Base-by-base conservation (phyloP, 2,113 vertebrate genomes). In the Fukomys damarensis region DNA sequence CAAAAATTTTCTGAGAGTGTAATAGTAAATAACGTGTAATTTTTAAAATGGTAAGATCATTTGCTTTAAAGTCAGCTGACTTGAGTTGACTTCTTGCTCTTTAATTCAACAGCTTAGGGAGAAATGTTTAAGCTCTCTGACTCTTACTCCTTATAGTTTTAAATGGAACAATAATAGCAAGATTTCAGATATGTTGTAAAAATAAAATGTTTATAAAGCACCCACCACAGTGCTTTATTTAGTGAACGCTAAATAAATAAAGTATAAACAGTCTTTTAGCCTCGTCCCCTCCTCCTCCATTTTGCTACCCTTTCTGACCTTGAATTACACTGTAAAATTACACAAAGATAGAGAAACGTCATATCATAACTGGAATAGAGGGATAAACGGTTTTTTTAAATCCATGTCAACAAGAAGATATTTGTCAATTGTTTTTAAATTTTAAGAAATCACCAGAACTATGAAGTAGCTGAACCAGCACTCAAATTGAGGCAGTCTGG, bases 121-220 rank as follows among this genome's bases (percentile, higher is more conserved):
- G 77, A 92, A 41, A 28, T 41, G 72, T 72, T 93, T 79, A 90
- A 79, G 30, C 54, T 90, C 76, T 87, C 41, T 86, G 49, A 58
- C 46, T 35, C 41, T 59, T 74, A 58, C 7, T 76, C 17, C 61
- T 43, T 28, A 70, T 85, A 12, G 26, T 92, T 41, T 91, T 93
- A 81, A 91, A 76, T 66, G 35, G 56, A 19, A 9, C 32, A 41
- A 82, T 91, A 49, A 58, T 58, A 14, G 41, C 46, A 11, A 28
- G 7, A 16, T 85, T 77, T 88, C 59, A 56, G 19, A 68, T 85
- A 54, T 94, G 30, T 80, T 58, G 4, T 94, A 65, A 88, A 94
- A 79, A 68, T 59, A n/a, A 93, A 85, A 52, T 46, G 3, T 24
- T 13, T 72, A 2, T 76, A 79, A 86, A 83, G 26, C 66, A 81